These are phyloP conservation scores for Caenorhabditis inopinata DNA, from an alignment of 1,140 invertebrate genomes.

Conservation along the genomic window DNA sequence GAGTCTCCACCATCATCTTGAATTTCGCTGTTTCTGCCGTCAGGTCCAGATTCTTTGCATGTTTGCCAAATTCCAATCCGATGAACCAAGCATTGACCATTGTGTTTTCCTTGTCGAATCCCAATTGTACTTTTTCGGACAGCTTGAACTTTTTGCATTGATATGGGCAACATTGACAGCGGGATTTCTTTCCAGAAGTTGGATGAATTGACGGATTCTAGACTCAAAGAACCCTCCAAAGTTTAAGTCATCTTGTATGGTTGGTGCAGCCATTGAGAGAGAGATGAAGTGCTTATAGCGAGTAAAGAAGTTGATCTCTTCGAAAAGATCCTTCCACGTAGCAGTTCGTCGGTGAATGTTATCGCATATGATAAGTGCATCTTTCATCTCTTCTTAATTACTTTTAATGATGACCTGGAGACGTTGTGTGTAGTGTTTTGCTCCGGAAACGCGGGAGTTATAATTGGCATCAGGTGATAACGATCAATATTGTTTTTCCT, in stretches of 20 bases:
- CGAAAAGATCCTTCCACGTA: conserved; percentile 88
- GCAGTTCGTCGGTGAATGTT: conserved; percentile 83
- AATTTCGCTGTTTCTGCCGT: neutral
- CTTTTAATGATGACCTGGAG: conserved; percentile 83
- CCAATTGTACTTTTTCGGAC: no score
- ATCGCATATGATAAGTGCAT: conserved; percentile 73
- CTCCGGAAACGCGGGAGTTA: conserved; percentile 97
- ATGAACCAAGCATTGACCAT: neutral
- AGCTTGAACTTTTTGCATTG: conserved; percentile 81
- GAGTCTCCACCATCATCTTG: neutral
- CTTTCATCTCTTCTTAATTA: conserved; percentile 90
- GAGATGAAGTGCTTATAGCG: conserved; percentile 77
- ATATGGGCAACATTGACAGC: conserved; percentile 88
- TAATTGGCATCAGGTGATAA: conserved; percentile 96
- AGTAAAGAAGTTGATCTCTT: conserved; percentile 87
- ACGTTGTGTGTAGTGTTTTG: conserved; percentile 99
- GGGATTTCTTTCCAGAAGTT: conserved; percentile 86
- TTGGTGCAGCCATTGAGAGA: conserved; percentile 48
- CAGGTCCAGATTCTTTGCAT: neutral
- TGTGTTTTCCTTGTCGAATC: neutral
- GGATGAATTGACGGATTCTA: conserved; percentile 87
- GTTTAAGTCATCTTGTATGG: conserved; percentile 55
- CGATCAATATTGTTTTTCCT: conserved; percentile 51
- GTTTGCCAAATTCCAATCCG: neutral
- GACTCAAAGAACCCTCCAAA: conserved; percentile 88